Evolutionary conservation across 1,140 invertebrate species (phyloP), one percentile per base, ranked within the genome.

Genomic region (Pachypsylla venusta): DNA sequence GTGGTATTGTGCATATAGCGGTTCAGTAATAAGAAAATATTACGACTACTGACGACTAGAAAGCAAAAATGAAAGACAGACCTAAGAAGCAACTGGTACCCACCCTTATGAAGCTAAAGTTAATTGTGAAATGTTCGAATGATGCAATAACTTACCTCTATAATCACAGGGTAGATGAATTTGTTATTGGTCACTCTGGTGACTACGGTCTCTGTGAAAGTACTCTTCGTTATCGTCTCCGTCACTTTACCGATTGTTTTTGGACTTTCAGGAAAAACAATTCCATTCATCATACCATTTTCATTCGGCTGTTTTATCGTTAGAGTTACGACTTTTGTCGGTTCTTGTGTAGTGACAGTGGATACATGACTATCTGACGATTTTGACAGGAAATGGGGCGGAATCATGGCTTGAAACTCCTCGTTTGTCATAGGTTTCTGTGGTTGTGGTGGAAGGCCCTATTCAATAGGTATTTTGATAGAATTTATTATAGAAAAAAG

Each of bases 331-430:
- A 77, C 76, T 55, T 66, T 66, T 13, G 66, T 65, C 1, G 64
- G 54, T 57, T 64, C 62, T 1, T 40, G 58, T n/a, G 54, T 48
- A n/a, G 35, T 56, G 42, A 54, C 25, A n/a, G 30, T 14, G n/a
- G 62, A 22, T 39, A 53, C 16, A 26, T 64, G 59, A 13, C 48
- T 53, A 5, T 35, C 58, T 19, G 22, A 25, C 1, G 25, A 27
- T 26, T 60, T 55, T 16, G 65, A 76, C 62, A 87, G 80, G 80
- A 91, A 90, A 75, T 88, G 87, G 69, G 85, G 81, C 66, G 89
- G 88, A 67, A 92, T 91, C 87, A 93, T 87, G 71, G 87, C 86
- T 81, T 89, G 85, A 79, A 91, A 90, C 74, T 90, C 86, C 76
- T 89, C 87, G 77, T 84, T 90, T 73, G 86, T 90, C 75, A 89